phyloP scores from a whole-genome alignment of 2,797 vertebrate species.

The Tragelaphus oryx region DNA sequence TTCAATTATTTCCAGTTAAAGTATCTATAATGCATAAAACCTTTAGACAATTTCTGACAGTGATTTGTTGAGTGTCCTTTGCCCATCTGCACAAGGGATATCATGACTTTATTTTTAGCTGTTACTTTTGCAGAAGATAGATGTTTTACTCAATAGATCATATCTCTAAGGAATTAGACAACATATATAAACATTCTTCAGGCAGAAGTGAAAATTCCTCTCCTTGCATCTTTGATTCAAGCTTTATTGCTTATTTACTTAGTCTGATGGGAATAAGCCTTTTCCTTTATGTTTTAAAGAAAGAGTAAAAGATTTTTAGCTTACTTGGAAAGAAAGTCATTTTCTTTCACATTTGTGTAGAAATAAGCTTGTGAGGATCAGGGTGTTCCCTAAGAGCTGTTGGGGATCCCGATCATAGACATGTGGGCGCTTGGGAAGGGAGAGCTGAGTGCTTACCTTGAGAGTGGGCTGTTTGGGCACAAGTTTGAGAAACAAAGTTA shows the following conservation, averaged over 20 bases:
- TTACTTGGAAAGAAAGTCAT: conserved; percentile 78
- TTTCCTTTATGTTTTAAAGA: conserved; percentile 69
- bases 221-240: conserved; percentile 69
- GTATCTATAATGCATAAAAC: conserved; percentile 24
- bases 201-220: conserved; percentile 68
- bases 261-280: conserved; percentile 77
- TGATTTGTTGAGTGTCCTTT: neutral
- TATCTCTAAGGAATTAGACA: conserved; percentile 72
- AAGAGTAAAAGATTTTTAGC: conserved; percentile 64
- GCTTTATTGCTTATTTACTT: conserved; percentile 77
- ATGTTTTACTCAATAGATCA: conserved; percentile 46
- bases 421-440: conserved; percentile 81
- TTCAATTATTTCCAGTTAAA: conserved; percentile 8
- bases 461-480: conserved; percentile 75
- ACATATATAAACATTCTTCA: conserved; percentile 66
- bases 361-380: conserved; percentile 84
- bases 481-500: conserved; percentile 85
- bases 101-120: conserved; percentile 56
- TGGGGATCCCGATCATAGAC: conserved; percentile 84
- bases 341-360: conserved; percentile 85
- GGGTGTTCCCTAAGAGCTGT: conserved; percentile 84
- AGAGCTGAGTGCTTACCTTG: conserved; percentile 72
- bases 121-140: conserved; percentile 54
- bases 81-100: neutral
- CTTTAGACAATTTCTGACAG: conserved; percentile 30